Base-by-base conservation (phyloP, 2,888 invertebrate genomes). In the Carabus problematicus region DNA sequence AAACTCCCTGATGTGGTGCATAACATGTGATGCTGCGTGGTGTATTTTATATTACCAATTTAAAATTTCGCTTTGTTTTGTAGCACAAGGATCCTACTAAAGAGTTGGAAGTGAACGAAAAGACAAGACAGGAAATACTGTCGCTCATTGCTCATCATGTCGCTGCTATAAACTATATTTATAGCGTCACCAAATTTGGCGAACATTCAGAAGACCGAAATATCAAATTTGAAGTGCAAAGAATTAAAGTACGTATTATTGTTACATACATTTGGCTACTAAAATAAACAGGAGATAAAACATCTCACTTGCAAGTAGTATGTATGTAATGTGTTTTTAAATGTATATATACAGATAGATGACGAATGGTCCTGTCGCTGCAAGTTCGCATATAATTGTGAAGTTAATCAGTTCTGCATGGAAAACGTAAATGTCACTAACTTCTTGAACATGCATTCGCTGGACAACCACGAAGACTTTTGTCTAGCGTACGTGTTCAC, bases 401-500 rank as follows among this genome's bases (percentile, higher is more conserved):
- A 92, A 71, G 86, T 88, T 74, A 94, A 94, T 83, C 93, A 92
- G 73, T 98, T 97, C 82, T 98, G 98, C 81, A 88, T 93, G 82
- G 94, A 94, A 79, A 98, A 98, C 82, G 97, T 99, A 78, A 99
- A 99, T 82, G 99, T 99, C 72, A 97, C 97, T 76, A 99, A 99
- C 84, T 99, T 98, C 84, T 87, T 99, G 70, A 99, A 99, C 84
- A 88, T 98, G 54, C 98, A 99, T 82, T 98, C 98, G 9, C 86
- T 98, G 73, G 93, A 94, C 69, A 96, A 99, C 84, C 99, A 99
- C 81, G 95, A 98, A 78, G 95, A 95, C 82, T 99, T 98, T 84
- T 99, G 99, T 80, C 88, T 99, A 72, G 98, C 99, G n/a, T 99
- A 98, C 81, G 96, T 99, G 72, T 98, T 99, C 84, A 99, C 99